phyloP scores from a whole-genome alignment of 2,797 vertebrate genomes.

The Rhincodon typus region DNA sequence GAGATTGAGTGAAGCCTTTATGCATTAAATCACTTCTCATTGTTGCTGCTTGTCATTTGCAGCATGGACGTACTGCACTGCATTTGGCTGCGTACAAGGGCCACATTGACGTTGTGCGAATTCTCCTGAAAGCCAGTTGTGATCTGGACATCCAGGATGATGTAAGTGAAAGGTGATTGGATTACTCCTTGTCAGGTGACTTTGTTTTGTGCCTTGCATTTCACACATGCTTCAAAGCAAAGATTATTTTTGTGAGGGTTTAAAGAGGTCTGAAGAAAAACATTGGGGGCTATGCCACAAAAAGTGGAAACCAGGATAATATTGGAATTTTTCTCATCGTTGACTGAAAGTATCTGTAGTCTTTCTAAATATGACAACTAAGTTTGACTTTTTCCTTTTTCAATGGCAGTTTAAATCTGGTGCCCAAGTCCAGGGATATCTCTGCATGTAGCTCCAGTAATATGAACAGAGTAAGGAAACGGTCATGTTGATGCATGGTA shows the following conservation, averaged over 20 bases:
- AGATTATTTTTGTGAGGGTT: not conserved
- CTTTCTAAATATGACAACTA: not conserved
- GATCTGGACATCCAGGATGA: constrained; percentile 92
- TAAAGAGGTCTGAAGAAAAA: not conserved
- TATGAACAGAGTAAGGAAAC: too few relatives aligned
- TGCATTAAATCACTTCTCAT: not conserved
- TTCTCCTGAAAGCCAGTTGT: constrained; percentile 88
- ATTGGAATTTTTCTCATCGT: not conserved
- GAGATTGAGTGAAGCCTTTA: not conserved
- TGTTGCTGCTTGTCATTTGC: constrained; percentile 49
- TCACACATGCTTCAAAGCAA: not conserved
- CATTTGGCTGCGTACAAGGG: constrained; percentile 91
- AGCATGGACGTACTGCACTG: constrained; percentile 87
- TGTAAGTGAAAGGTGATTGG: constrained; percentile 66
- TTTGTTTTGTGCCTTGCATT: not conserved
- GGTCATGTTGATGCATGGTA: too few relatives aligned
- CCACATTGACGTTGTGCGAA: constrained; percentile 78
- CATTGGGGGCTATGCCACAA: not conserved
- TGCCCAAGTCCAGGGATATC: too few relatives aligned
- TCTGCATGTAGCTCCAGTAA: too few relatives aligned
- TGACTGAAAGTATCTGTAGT: not conserved
- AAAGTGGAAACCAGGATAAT: not conserved
- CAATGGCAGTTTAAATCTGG: too few relatives aligned
- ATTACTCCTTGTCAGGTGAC: not conserved
- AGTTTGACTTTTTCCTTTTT: not conserved